Conservation (phyloP, 1,140 invertebrate species). For the Penaeus vannamei region DNA sequence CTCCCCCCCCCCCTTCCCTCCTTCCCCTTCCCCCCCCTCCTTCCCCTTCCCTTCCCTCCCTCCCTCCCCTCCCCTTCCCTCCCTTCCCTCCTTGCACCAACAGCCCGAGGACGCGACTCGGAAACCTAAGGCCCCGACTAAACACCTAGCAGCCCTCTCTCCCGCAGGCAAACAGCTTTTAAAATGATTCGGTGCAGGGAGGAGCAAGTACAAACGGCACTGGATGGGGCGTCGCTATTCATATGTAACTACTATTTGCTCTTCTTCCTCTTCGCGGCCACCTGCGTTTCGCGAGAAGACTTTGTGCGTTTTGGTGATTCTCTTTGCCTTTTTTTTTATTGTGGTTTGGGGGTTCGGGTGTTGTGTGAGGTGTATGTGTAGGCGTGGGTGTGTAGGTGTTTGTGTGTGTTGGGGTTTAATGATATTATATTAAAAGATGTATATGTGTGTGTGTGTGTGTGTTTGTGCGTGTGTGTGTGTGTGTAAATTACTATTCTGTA, state of each 20-base stretch:
- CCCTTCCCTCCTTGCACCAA: constrained; percentile 45
- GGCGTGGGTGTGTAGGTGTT: too few species aligned
- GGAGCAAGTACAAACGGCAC: constrained; percentile 37
- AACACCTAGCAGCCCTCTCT: constrained; percentile 1
- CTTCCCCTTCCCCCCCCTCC: too few species aligned
- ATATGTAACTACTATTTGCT: constrained; percentile 50
- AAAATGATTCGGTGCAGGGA: constrained; percentile 42
- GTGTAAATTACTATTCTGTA: too few species aligned
- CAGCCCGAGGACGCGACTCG: constrained; percentile 19
- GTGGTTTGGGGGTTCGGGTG: too few species aligned
- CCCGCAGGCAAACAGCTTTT: constrained; percentile 48
- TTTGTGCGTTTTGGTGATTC: constrained; percentile 37
- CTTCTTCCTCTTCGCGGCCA: not conserved
- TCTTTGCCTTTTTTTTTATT: not conserved
- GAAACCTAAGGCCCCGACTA: not conserved
- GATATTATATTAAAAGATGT: too few species aligned
- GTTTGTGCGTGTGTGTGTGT: too few species aligned
- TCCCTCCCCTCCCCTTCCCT: not conserved
- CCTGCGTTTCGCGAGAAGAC: constrained; percentile 13
- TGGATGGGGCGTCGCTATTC: constrained; percentile 40
- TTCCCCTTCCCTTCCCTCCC: too few species aligned
- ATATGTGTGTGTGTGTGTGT: too few species aligned
- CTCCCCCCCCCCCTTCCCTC: constrained; percentile 13
- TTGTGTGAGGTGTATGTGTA: too few species aligned
- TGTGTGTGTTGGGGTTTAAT: too few species aligned